Conservation (phyloP, 2,113 vertebrate species). For the Lampris incognitus region DNA sequence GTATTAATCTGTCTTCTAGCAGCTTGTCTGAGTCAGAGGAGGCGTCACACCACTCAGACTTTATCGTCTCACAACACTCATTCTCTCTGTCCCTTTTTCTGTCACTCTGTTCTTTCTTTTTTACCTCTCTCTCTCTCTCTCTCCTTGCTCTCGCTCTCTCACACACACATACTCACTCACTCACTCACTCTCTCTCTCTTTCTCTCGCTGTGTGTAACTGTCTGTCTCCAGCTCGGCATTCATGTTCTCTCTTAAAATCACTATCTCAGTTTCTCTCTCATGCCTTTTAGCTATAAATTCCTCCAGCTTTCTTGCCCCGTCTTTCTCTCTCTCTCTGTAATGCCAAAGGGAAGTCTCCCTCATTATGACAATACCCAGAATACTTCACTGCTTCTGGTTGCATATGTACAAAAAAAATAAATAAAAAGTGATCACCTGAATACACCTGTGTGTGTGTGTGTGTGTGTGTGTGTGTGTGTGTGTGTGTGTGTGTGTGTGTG, state of each 20-base stretch:
- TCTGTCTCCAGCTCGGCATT: too few species aligned
- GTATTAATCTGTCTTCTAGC: too few species aligned
- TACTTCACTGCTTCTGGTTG: too few species aligned
- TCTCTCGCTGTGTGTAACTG: not conserved
- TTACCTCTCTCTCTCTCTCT: not conserved
- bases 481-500: too few species aligned
- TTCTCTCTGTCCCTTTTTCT: not conserved
- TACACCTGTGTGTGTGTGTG: too few species aligned
- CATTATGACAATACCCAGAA: too few species aligned
- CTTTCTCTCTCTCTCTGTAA: not conserved
- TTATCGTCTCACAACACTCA: not conserved
- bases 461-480: too few species aligned
- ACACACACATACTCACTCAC: not conserved
- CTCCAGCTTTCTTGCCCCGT: not conserved
- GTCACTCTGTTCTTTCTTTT: not conserved
- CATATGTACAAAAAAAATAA: too few species aligned
- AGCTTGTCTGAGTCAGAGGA: too few species aligned
- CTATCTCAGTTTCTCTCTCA: not conserved
- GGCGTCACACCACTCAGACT: too few species aligned
- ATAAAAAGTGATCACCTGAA: too few species aligned
- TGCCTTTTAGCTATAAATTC: not conserved
- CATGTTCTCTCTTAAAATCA: not conserved
- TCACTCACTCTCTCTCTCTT: not conserved
- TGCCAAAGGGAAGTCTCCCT: too few species aligned
- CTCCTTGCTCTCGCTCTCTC: not conserved